These are phyloP conservation scores for Blastomussa wellsi DNA, from an alignment of 92 coral and sea anemone genomes.

Conservation along the genomic window DNA sequence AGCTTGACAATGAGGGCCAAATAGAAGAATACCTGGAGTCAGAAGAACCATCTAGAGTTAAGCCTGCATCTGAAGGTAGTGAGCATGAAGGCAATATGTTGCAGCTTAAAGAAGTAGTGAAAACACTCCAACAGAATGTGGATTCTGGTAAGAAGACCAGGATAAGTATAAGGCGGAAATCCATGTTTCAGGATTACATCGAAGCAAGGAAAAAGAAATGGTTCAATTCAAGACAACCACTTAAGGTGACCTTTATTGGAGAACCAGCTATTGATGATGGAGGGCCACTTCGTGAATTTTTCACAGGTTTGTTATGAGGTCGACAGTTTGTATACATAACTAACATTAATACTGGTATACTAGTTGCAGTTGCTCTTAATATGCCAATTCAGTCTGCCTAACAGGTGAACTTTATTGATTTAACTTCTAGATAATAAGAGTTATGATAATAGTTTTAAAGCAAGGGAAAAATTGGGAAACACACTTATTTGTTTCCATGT, in stretches of 20 bases:
- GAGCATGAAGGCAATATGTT: slow-evolving; percentile 20
- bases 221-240: slow-evolving; percentile 51
- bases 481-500: slow-evolving; percentile 25
- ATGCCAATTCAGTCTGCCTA: slow-evolving; percentile 21
- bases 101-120: slow-evolving; percentile 14
- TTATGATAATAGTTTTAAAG: slow-evolving; percentile 20
- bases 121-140: slow-evolving; percentile 15
- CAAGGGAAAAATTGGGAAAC: slow-evolving; percentile 28
- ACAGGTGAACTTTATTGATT: slow-evolving; percentile 20
- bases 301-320: slow-evolving; percentile 63
- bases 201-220: slow-evolving; percentile 65
- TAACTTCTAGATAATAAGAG: slow-evolving; percentile 19
- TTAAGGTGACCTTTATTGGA: slow-evolving; percentile 69
- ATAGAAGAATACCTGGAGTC: slow-evolving; percentile 34
- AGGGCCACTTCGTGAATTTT: slow-evolving; percentile 76
- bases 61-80: slow-evolving; percentile 27
- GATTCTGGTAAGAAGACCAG: slow-evolving; percentile 37
- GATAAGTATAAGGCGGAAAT: slow-evolving; percentile 46
- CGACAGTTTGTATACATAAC: slow-evolving; percentile 22
- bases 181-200: slow-evolving; percentile 60
- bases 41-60: slow-evolving; percentile 22
- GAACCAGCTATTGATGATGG: slow-evolving; percentile 82
- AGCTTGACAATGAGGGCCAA: slow-evolving; percentile 32
- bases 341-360: slow-evolving; percentile 4
- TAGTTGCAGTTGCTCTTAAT: slow-evolving; percentile 22